Evolutionary conservation across 2,888 invertebrate species (phyloP).

Genomic region (Amblyteles armatorius): DNA sequence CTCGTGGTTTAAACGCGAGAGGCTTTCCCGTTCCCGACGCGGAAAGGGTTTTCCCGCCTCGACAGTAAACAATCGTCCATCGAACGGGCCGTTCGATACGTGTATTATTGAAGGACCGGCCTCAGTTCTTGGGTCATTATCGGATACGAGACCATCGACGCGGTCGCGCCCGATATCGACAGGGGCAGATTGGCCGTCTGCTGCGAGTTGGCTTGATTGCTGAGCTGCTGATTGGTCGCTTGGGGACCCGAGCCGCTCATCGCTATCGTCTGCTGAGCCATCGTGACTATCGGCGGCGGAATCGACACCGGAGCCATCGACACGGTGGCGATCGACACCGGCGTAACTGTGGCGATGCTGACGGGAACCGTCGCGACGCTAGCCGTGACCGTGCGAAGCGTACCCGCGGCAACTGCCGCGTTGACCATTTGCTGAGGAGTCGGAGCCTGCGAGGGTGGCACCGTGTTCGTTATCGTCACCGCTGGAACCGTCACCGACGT

Average conservation of each 20-base stretch:
- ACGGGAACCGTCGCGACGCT: conserved; percentile 88
- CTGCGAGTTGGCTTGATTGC: conserved; percentile 80
- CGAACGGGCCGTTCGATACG: conserved; percentile 45
- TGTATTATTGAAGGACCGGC: conserved; percentile 79
- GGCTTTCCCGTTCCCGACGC: conserved; percentile 36
- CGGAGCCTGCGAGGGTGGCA: conserved; percentile 85
- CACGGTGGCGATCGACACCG: conserved; percentile 87
- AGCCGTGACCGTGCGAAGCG: conserved; percentile 86
- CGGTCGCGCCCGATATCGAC: conserved; percentile 87
- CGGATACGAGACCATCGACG: conserved; percentile 88
- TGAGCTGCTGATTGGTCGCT: conserved; percentile 82
- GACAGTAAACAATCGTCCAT: conserved; percentile 28
- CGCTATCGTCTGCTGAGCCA: conserved; percentile 85
- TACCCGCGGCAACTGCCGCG: conserved; percentile 83
- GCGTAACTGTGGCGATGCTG: conserved; percentile 87
- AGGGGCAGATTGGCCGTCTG: conserved; percentile 84
- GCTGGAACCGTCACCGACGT: conserved; percentile 87
- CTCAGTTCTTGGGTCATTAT: conserved; percentile 87
- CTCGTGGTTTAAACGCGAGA: conserved; percentile 19
- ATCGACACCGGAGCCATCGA: conserved; percentile 86
- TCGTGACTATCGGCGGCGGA: conserved; percentile 87
- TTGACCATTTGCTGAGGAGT: conserved; percentile 85
- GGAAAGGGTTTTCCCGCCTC: conserved; percentile 33
- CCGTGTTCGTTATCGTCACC: conserved; percentile 87
- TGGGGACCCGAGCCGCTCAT: conserved; percentile 83